Percentiles rank a stretch among this genome's conserved stretches.
These are phyloP conservation scores for Resseliella maxima DNA, from an alignment of 2,888 invertebrate genomes.

Conservation along the genomic window DNA sequence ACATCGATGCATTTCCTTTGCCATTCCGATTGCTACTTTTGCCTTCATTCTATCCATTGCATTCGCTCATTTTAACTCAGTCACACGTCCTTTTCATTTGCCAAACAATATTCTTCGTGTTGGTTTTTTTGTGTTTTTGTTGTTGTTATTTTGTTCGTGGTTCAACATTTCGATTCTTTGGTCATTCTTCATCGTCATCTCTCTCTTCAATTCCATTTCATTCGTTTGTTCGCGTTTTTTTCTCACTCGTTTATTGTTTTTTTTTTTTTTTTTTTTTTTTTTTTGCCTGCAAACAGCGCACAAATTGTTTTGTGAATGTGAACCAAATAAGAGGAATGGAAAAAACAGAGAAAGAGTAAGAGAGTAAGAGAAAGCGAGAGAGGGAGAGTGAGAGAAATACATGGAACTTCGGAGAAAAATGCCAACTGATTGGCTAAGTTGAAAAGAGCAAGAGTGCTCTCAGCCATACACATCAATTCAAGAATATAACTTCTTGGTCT, in stretches of 20 bases:
- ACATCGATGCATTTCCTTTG: slow-evolving; percentile 41
- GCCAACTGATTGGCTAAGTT: neutral
- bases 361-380: neutral
- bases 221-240: slow-evolving; percentile 48
- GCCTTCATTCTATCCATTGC: neutral
- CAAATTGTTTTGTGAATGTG: slow-evolving; percentile 41
- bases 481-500: neutral
- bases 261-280: neutral
- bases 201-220: slow-evolving; percentile 43
- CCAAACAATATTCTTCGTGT: neutral
- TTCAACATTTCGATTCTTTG: slow-evolving; percentile 1
- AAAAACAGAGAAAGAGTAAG: neutral
- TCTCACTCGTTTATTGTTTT: neutral
- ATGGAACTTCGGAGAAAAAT: too few relatives aligned
- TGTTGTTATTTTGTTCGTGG: neutral
- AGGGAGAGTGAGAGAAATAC: neutral
- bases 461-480: neutral
- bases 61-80: neutral
- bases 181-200: slow-evolving; percentile 51
- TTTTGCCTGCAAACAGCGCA: slow-evolving; percentile 37
- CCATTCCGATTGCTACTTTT: slow-evolving; percentile 45
- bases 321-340: neutral
- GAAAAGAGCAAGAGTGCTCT: neutral
- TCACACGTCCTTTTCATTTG: neutral
- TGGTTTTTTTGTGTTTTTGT: neutral